Evolutionary conservation across 2,113 vertebrate genomes (phyloP), one percentile per base, ranked within the genome.

Genomic region (Mesembrinibis cayennensis): DNA sequence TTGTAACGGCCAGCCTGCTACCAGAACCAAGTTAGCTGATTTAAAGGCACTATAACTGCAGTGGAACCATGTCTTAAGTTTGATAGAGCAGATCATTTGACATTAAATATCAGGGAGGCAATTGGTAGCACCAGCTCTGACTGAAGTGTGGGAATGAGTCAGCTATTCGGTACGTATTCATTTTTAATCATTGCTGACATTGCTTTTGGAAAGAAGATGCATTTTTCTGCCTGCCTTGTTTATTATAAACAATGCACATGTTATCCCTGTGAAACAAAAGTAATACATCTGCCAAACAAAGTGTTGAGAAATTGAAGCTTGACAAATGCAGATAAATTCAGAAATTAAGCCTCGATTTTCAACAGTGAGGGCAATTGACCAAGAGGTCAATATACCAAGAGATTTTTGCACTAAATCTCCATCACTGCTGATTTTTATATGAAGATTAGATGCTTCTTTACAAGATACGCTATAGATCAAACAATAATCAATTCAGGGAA

Each of bases 241-340:
- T 94, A 36, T 87, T 94, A 58, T 52, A 89, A 95, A 95, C 93
- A 95, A 55, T 83, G n/a, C 45, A 69, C 3, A 0, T 47, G 90
- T 89, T 93, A 93, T 76, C 78, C 58, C 62, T 70, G 45, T 90
- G 74, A 91, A 96, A 93, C 62, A 88, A 55, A 93, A 86, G 84
- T 91, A 91, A 83, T 90, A 82, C 0, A 1, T 93, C 74, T 97
- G 82, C 96, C 91, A 96, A 69, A 85, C 49, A 65, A 88, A 90
- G 76, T 88, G 67, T 21, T 95, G 76, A 83, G 85, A 93, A 92
- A 71, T 47, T 86, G 88, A 92, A 93, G 88, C 92, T 93, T 62
- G 38, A 86, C 92, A 94, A 93, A 95, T 73, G 74, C 85, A 93
- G 85, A 96, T 94, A 88, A 93, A 97, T 93, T 97, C 79, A 81